These are phyloP conservation scores for Amorpha juglandis DNA, from an alignment of 2,888 invertebrate genomes.

Conservation along the genomic window DNA sequence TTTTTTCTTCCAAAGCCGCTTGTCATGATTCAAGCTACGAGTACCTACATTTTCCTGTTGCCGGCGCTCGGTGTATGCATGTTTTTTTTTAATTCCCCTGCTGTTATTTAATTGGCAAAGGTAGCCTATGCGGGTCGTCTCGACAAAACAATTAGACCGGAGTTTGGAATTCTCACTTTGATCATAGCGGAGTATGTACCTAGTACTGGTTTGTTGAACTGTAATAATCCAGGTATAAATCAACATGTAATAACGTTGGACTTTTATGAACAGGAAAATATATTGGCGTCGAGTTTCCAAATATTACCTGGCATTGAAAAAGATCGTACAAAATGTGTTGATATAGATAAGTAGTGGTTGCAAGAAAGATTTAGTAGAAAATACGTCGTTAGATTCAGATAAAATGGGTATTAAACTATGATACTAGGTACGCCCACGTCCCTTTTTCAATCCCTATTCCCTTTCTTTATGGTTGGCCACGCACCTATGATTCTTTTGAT, in stretches of 20 bases:
- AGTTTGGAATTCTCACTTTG: not conserved
- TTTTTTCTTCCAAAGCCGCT: conserved; percentile 1
- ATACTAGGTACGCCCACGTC: too few relatives aligned
- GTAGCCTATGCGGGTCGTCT: not conserved
- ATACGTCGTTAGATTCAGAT: too few relatives aligned
- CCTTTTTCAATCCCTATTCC: too few relatives aligned
- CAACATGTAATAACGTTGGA: not conserved
- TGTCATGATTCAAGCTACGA: not conserved
- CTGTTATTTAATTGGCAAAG: conserved; percentile 12
- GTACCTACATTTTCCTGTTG: conserved; percentile 15
- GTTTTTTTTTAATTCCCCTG: not conserved
- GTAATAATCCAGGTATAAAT: not conserved
- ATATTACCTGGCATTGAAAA: not conserved
- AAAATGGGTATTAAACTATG: too few relatives aligned
- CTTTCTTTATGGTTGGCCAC: too few relatives aligned
- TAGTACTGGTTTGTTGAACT: not conserved
- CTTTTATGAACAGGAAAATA: not conserved
- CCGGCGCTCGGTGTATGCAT: not conserved
- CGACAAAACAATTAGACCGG: not conserved
- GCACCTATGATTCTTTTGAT: too few relatives aligned
- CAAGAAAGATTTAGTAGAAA: too few relatives aligned
- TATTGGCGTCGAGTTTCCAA: not conserved
- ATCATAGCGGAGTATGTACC: not conserved
- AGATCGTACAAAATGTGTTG: not conserved
- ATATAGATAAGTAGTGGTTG: not conserved